phyloP scores from a whole-genome alignment of 2,113 vertebrate genomes.

The Trinectes maculatus region DNA sequence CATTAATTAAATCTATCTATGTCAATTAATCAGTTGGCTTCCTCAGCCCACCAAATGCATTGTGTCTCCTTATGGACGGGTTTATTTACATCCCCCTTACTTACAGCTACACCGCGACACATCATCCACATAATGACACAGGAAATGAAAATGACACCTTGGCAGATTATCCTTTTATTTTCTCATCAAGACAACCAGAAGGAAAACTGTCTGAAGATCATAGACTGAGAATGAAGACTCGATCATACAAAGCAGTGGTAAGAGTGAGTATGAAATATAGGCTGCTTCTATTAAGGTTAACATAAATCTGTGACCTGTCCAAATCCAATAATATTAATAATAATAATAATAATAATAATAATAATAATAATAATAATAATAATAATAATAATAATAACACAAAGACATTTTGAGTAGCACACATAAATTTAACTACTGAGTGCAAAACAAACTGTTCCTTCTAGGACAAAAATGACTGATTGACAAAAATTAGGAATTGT shows the following conservation, averaged over 20 bases:
- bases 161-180: slow-evolving; percentile 19
- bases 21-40: slow-evolving; percentile 17
- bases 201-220: slow-evolving; percentile 9
- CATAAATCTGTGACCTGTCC: too few species aligned
- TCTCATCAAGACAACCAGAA: background rate
- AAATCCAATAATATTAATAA: too few species aligned
- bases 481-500: too few species aligned
- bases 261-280: background rate
- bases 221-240: slow-evolving; percentile 2
- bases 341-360: background rate
- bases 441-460: too few species aligned
- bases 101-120: slow-evolving; percentile 12
- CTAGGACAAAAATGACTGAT: too few species aligned
- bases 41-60: background rate
- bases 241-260: slow-evolving; percentile 1
- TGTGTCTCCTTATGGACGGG: slow-evolving; percentile 11
- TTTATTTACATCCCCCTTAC: slow-evolving; percentile 34
- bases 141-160: slow-evolving; percentile 24
- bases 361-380: background rate
- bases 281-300: background rate
- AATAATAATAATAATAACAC: background rate
- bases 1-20: slow-evolving; percentile 30
- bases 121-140: slow-evolving; percentile 9
- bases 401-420: background rate
- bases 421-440: background rate